Percentiles rank a stretch among this genome's conserved stretches.
Conservation (phyloP, 2,888 invertebrate genomes). For the Salpingus planirostris region DNA sequence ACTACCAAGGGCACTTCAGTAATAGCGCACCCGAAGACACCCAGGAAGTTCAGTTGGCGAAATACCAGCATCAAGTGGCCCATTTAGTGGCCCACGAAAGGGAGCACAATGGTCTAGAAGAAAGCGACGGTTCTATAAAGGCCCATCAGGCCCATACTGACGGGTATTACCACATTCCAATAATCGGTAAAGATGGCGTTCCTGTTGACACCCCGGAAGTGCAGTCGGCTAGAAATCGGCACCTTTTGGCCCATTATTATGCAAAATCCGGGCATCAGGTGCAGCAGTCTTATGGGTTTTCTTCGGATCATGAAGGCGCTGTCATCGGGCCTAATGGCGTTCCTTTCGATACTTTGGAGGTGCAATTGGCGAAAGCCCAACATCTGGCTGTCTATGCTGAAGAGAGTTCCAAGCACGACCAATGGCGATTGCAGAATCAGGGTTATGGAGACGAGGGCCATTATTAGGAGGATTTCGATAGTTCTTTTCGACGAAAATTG, state of each 20-base stretch:
- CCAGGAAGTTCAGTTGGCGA: slow-evolving; percentile 17
- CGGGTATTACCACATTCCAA: slow-evolving; percentile 14
- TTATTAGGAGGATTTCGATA: no score
- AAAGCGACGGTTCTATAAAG: no score
- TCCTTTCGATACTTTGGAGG: slow-evolving; percentile 43
- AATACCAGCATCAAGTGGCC: slow-evolving; percentile 13
- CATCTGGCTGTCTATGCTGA: slow-evolving; percentile 34
- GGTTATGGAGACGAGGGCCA: no score
- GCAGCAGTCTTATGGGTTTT: slow-evolving; percentile 3
- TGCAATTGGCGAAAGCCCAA: slow-evolving; percentile 25
- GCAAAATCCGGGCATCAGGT: slow-evolving; percentile 6
- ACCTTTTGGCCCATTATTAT: slow-evolving; percentile 10
- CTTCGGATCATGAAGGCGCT: slow-evolving; percentile 20
- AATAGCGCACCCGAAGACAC: slow-evolving; percentile 16
- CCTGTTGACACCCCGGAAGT: slow-evolving; percentile 17
- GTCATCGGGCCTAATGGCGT: slow-evolving; percentile 46
- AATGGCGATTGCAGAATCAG: no score
- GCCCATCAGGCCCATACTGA: slow-evolving; percentile 4
- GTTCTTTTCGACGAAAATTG: no score
- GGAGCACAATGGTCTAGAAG: slow-evolving; percentile 5
- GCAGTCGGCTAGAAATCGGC: slow-evolving; percentile 12
- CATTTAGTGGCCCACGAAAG: slow-evolving; percentile 6
- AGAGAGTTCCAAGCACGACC: slow-evolving; percentile 20
- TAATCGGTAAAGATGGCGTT: slow-evolving; percentile 15
- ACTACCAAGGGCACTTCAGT: slow-evolving; percentile 5